Conservation (phyloP, 2,113 vertebrate genomes). For the Gadus chalcogrammus region DNA sequence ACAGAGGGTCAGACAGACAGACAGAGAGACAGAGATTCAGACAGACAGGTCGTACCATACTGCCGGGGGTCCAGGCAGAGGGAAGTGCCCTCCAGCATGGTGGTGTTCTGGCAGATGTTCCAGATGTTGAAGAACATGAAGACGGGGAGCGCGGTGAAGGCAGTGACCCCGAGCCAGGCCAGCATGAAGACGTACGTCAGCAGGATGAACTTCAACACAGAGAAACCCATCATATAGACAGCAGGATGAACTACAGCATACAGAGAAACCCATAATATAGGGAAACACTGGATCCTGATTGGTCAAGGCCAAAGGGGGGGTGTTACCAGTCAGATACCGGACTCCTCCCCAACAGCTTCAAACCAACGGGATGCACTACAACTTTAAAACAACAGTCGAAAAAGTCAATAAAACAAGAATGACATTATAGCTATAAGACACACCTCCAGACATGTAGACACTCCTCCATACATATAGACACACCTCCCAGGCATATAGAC, state of each 20-base stretch:
- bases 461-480: too few species aligned
- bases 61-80: conserved; percentile 96
- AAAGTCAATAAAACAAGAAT: too few species aligned
- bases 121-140: conserved; percentile 99
- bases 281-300: neutral
- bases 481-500: too few species aligned
- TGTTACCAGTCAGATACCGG: too few species aligned
- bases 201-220: conserved; percentile 90
- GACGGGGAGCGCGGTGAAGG: conserved; percentile 94
- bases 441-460: too few species aligned
- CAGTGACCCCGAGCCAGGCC: conserved; percentile 97
- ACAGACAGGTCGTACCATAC: conserved; percentile 77
- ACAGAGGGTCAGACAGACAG: neutral
- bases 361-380: too few species aligned
- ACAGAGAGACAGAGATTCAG: conserved; percentile 3
- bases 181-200: conserved; percentile 99
- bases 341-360: too few species aligned
- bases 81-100: conserved; percentile 81
- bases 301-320: too few species aligned
- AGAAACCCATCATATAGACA: conserved; percentile 48
- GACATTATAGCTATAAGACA: too few species aligned
- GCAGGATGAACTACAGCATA: conserved; percentile 90
- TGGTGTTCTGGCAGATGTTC: conserved; percentile 95
- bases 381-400: too few species aligned
- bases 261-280: too few species aligned